Conservation (phyloP, 2,113 vertebrate genomes). For the Brevimyrus niger region DNA sequence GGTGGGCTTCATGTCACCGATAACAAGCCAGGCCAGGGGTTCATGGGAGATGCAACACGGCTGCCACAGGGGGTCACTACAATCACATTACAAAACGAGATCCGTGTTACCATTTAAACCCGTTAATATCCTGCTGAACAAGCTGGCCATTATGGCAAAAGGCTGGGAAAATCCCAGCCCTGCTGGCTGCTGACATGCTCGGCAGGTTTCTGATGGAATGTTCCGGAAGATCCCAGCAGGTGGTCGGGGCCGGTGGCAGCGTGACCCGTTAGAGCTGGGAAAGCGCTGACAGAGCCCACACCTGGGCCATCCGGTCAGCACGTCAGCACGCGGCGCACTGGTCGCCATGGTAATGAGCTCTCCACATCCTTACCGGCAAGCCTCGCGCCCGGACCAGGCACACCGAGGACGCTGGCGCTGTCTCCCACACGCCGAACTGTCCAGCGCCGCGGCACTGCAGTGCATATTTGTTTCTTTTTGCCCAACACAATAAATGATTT, state of each 20-base stretch:
- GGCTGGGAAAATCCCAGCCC: conserved; percentile 50
- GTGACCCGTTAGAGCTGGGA: conserved; percentile 51
- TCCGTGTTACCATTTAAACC: conserved; percentile 64
- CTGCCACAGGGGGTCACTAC: conserved; percentile 62
- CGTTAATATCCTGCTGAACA: conserved; percentile 65
- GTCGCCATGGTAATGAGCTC: background rate
- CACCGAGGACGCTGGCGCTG: background rate
- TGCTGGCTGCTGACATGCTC: conserved; percentile 57
- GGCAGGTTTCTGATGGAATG: conserved; percentile 65
- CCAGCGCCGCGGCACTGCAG: background rate
- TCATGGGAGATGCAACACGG: conserved; percentile 77
- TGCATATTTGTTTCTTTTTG: background rate
- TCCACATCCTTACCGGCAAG: background rate
- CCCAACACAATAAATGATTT: background rate
- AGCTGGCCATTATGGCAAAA: conserved; percentile 62
- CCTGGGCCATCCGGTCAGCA: background rate
- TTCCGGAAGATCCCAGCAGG: conserved; percentile 21
- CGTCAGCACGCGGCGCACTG: background rate
- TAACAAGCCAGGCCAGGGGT: conserved; percentile 47
- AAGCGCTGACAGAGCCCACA: conserved; percentile 32
- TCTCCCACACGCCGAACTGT: background rate
- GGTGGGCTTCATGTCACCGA: background rate
- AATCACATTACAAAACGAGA: conserved; percentile 60
- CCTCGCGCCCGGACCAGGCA: background rate
- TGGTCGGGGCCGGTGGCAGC: conserved; percentile 18